Evolutionary conservation across 2,888 invertebrate genomes (phyloP), one percentile per base, ranked within the genome.

Genomic region (Hydraecia micacea): DNA sequence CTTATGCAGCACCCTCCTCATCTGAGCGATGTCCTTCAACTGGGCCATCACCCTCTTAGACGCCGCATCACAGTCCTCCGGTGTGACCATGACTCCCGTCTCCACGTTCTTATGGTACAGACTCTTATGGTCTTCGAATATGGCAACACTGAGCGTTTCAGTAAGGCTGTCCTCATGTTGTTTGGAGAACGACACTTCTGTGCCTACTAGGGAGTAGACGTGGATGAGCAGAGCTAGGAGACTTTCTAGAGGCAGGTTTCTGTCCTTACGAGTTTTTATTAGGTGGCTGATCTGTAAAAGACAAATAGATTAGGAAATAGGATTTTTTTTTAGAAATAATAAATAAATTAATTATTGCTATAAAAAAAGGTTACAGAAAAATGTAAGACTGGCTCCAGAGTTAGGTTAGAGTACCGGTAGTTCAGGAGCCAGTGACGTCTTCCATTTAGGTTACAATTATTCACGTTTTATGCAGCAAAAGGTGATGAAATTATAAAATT

Each of bases 181-280:
- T 25, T 93, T 90, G 4, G 97, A 94, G 88, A 97, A 97, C 0
- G 94, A 92, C 11, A 97, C 95, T 81, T 97, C 97, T 0, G 95
- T 97, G 0, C 98, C 98, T 67, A 97, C 96, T 39, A 98, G 91
- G 0, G 98, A 97, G 90, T 97, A 98, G 0, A 98, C 93, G 88
- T 97, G 97, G 55, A 97, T 96, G 8, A 98, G 92, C 32, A 98
- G 91, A 0, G 97, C 97, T 13, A 98, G 92, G 0, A 98, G 93
- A 90, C 97, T 97, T 78, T 97, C 97, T 69, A 98, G 91, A 0
- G 97, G 93, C 2, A 98, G 89, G 70, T 96, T 95, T 78, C 97
- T 95, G 2, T 97, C 97, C 81, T 95, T 94, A 25, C 97, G 96
- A 2, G 96, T 96, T 91, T 96, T 97, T 84, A 98, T 97, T 75